Conservation (phyloP, 2,797 vertebrate species). For the Onychomys leucogaster region DNA sequence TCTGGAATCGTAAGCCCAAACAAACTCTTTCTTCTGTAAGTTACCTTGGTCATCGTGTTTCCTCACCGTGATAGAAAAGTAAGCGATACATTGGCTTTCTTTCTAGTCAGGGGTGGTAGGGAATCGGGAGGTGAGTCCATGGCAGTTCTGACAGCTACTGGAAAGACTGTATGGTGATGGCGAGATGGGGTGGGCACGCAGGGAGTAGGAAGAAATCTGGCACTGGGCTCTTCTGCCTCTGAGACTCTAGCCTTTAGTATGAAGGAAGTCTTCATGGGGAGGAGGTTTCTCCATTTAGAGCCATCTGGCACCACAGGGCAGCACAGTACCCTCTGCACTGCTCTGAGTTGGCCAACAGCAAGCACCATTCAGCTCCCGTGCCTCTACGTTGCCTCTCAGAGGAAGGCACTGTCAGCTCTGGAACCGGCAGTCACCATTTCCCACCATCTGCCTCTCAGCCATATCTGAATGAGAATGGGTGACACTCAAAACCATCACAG, state of each 20-base stretch:
- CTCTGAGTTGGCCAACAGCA: not conserved
- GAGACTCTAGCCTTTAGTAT: not conserved
- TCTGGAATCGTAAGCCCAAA: not conserved
- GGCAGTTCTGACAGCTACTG: not conserved
- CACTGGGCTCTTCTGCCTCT: not conserved
- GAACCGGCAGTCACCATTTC: conserved; percentile 22
- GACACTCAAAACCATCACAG: conserved; percentile 67
- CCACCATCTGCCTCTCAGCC: conserved; percentile 74
- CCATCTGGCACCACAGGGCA: not conserved
- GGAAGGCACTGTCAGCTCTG: conserved; percentile 43
- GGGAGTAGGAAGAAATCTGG: not conserved
- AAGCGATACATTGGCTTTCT: not conserved
- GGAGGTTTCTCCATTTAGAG: not conserved
- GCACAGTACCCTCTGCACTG: not conserved
- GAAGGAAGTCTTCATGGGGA: not conserved
- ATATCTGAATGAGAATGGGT: conserved; percentile 57
- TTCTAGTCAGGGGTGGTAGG: not conserved
- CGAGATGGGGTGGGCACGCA: fast-evolving
- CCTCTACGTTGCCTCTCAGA: conserved; percentile 51
- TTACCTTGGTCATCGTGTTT: not conserved
- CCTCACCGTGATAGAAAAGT: not conserved
- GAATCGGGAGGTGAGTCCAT: not conserved
- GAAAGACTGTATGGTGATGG: not conserved
- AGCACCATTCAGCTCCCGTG: conserved; percentile 30
- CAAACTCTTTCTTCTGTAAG: not conserved